Evolutionary conservation across 2,888 invertebrate species (phyloP), one percentile per base, ranked within the genome.

Genomic region (Agrilus mali): DNA sequence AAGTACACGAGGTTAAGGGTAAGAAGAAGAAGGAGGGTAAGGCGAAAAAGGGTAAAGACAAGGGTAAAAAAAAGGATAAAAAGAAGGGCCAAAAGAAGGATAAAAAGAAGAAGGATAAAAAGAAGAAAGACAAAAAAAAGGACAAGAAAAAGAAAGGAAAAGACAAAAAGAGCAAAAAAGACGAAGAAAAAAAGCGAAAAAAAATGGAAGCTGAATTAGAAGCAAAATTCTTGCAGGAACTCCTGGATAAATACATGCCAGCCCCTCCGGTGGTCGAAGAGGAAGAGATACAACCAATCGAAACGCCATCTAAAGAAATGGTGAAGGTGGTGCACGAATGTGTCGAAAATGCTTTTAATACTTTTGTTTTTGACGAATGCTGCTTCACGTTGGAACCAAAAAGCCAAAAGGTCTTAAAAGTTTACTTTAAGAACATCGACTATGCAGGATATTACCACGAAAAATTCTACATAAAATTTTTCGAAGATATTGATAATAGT

Each of bases 351-450:
- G 46, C 50, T 3, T 52, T 52, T 27, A 48, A 49, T 33, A 31
- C 34, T 1, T 58, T 58, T 33, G 41, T 35, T 16, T 55, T 58
- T 31, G 50, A 53, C 4, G 41, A 38, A 13, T 50, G 49, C 22
- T 51, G 47, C 15, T 44, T 53, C n/a, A 39, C 48, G 8, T 31
- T 57, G 7, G 36, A 43, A 2, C 38, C 45, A 1, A 42, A 47
- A 3, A 44, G 46, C n/a, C 45, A 48, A 14, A 41, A 40, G n/a
- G 45, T 31, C 1, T 31, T 57, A 7, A 53, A 48, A 40, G 50
- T 55, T 4, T 48, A 40, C 37, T 47, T 55, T 12, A 52, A 42
- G 27, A 47, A 51, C 33, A 35, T 53, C 1, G 46, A 51, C 16
- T 41, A 53, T 34, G 43, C 50, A 2, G 55, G 57, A 10, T 47